Evolutionary conservation across 2,797 vertebrate species (phyloP).

Genomic region (Cyprinella venusta): DNA sequence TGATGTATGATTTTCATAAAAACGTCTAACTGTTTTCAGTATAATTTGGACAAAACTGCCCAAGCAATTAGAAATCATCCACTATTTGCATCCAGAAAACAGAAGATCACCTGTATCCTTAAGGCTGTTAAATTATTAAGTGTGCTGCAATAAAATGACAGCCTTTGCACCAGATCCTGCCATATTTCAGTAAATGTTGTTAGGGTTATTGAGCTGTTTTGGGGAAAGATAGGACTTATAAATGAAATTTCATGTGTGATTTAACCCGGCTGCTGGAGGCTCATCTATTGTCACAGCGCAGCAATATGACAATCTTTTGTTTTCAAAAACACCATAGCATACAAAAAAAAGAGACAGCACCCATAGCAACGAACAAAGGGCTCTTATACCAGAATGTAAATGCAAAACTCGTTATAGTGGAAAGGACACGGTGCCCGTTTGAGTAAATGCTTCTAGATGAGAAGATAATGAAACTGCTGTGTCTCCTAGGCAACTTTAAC

Average conservation of each 20-base stretch:
- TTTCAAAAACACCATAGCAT: not conserved
- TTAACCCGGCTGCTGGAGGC: slow-evolving; percentile 20
- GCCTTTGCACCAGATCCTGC: not conserved
- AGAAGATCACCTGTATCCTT: not conserved
- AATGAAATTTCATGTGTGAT: slow-evolving; percentile 48
- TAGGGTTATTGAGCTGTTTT: slow-evolving; percentile 19
- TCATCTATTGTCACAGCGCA: slow-evolving; percentile 4
- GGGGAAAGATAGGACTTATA: slow-evolving; percentile 30
- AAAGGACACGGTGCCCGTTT: slow-evolving; percentile 27
- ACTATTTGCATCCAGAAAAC: not conserved
- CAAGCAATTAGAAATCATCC: not conserved
- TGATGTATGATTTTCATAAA: not conserved
- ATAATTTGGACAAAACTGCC: not conserved
- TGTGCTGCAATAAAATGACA: slow-evolving; percentile 5
- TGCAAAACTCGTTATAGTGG: not conserved
- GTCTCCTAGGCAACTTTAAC: slow-evolving; percentile 46
- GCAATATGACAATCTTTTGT: slow-evolving; percentile 1
- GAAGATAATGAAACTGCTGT: slow-evolving; percentile 38
- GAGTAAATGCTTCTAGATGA: slow-evolving; percentile 33
- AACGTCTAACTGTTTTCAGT: not conserved
- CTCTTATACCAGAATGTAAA: slow-evolving; percentile 3
- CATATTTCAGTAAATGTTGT: slow-evolving; percentile 1
- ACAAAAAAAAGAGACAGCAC: slow-evolving; percentile 10
- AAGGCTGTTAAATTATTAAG: not conserved
- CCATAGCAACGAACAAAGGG: slow-evolving; percentile 1